These are phyloP conservation scores for Bufo bufo DNA, from an alignment of 2,113 vertebrate genomes.

Conservation along the genomic window DNA sequence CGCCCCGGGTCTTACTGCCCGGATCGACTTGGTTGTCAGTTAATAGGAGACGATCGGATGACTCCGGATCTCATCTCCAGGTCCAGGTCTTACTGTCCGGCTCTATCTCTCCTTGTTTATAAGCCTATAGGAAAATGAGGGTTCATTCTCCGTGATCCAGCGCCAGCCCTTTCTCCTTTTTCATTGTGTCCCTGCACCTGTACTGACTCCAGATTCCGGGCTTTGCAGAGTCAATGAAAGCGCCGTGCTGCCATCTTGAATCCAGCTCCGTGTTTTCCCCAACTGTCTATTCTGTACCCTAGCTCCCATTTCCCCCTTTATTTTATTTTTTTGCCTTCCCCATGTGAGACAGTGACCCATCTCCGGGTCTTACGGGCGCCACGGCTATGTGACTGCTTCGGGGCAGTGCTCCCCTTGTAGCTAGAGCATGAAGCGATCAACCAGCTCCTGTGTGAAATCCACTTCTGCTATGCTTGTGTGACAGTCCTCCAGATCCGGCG, in stretches of 20 bases:
- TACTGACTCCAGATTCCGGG: slow-evolving; percentile 43
- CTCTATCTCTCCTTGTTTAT: not conserved
- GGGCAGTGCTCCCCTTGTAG: slow-evolving; percentile 27
- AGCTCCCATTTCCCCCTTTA: not conserved
- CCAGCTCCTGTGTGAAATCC: not conserved
- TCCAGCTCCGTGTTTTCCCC: slow-evolving; percentile 32
- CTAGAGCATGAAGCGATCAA: not conserved
- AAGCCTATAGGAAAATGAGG: slow-evolving; percentile 41
- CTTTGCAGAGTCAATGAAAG: slow-evolving; percentile 23
- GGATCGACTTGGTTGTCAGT: not conserved
- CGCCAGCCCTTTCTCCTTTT: not conserved
- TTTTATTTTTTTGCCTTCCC: not conserved
- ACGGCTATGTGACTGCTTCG: slow-evolving; percentile 25
- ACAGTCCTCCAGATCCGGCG: slow-evolving; percentile 19
- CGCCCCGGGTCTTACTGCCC: slow-evolving; percentile 56
- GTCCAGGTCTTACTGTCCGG: slow-evolving; percentile 43
- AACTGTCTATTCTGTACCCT: slow-evolving; percentile 13
- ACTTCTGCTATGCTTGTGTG: not conserved
- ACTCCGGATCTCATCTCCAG: slow-evolving; percentile 26
- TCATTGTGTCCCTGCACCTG: slow-evolving; percentile 23
- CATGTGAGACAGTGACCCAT: slow-evolving; percentile 14
- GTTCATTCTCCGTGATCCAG: slow-evolving; percentile 38
- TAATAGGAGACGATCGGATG: not conserved
- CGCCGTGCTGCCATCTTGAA: slow-evolving; percentile 17
- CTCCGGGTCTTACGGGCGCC: slow-evolving; percentile 35